Conservation (phyloP, 1,140 invertebrate genomes). For the Phymastichus coffea region DNA sequence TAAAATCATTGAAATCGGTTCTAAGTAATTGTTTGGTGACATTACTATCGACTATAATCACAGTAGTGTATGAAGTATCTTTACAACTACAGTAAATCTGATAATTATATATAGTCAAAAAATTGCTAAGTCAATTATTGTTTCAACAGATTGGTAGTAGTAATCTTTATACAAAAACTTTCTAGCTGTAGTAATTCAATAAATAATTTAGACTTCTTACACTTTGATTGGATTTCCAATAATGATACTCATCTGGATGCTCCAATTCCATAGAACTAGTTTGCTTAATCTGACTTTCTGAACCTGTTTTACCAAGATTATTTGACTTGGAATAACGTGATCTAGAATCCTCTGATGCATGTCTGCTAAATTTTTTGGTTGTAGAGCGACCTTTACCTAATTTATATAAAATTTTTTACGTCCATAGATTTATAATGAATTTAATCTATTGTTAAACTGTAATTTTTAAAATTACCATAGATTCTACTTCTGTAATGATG, state of each 20-base stretch:
- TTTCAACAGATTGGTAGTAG: too few relatives aligned
- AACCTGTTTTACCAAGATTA: constrained; percentile 50
- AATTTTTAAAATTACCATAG: too few relatives aligned
- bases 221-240: constrained; percentile 51
- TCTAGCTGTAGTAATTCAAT: background rate
- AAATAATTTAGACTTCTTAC: constrained; percentile 43
- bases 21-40: too few relatives aligned
- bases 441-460: too few relatives aligned
- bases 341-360: constrained; percentile 49
- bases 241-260: constrained; percentile 45
- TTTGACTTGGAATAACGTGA: constrained; percentile 48
- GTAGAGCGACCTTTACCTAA: constrained; percentile 40
- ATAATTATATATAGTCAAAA: too few relatives aligned
- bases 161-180: too few relatives aligned
- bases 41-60: too few relatives aligned
- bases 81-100: too few relatives aligned
- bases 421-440: background rate
- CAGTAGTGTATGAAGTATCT: too few relatives aligned
- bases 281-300: constrained; percentile 54
- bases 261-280: constrained; percentile 52
- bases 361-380: constrained; percentile 43
- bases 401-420: background rate
- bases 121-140: too few relatives aligned
- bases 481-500: constrained; percentile 38
- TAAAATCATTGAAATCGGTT: too few relatives aligned